phyloP scores from a whole-genome alignment of 2,888 invertebrate genomes.

The Trissolcus japonicus region DNA sequence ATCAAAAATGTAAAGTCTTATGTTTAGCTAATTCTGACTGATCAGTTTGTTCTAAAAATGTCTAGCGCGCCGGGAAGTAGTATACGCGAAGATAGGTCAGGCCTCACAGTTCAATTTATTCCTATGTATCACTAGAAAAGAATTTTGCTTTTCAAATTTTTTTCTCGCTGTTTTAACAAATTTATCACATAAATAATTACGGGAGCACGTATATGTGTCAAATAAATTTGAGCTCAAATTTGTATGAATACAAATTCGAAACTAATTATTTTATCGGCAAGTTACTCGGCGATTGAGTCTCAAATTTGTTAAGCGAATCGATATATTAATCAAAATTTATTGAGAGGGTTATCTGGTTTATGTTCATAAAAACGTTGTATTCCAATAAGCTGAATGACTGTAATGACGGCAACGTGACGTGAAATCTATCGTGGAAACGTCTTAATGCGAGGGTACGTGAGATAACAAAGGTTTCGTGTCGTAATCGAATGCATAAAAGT shows the following conservation, averaged over 20 bases:
- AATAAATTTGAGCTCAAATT: too few relatives aligned
- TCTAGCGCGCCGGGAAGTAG: conserved; percentile 12
- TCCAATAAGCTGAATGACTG: neutral
- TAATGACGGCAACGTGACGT: conserved; percentile 22
- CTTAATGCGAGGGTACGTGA: conserved; percentile 30
- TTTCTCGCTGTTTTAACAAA: neutral
- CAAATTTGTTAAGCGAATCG: neutral
- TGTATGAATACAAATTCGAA: too few relatives aligned
- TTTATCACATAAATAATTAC: neutral
- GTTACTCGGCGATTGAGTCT: too few relatives aligned
- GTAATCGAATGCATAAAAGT: conserved; percentile 47
- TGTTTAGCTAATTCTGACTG: too few relatives aligned
- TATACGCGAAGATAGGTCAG: conserved; percentile 31
- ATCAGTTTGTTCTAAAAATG: conserved; percentile 13
- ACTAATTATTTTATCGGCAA: too few relatives aligned
- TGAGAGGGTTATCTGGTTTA: conserved; percentile 2
- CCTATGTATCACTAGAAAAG: neutral
- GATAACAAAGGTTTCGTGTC: conserved; percentile 32
- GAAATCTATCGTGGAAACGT: conserved; percentile 28
- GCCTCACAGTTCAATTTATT: neutral
- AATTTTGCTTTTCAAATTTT: neutral
- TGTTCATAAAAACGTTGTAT: conserved; percentile 10
- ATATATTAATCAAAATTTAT: conserved; percentile 18
- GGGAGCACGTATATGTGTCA: too few relatives aligned
- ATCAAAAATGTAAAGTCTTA: too few relatives aligned